These are phyloP conservation scores for Labia minor DNA, from an alignment of 2,888 invertebrate genomes.

Conservation along the genomic window DNA sequence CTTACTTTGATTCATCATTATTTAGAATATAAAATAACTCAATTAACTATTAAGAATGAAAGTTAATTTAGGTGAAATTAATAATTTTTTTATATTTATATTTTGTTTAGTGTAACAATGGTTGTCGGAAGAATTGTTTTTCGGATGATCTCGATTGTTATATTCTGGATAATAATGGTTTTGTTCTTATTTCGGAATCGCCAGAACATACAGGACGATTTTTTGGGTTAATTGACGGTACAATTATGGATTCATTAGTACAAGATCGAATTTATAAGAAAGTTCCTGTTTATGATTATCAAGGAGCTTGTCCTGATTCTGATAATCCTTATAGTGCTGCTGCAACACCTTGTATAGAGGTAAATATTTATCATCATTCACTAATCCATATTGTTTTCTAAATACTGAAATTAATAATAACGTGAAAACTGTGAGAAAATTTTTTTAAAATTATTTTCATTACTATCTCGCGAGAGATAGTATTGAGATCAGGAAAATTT, in stretches of 20 bases:
- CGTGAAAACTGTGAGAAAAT: no score
- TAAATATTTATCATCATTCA: neutral
- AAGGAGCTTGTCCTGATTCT: conserved; percentile 58
- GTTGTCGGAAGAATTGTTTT: conserved; percentile 74
- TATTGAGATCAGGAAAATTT: no score
- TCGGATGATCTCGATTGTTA: conserved; percentile 84
- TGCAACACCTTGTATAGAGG: conserved; percentile 27
- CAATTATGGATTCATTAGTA: conserved; percentile 85
- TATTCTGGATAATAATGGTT: conserved; percentile 88
- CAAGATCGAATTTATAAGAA: conserved; percentile 84
- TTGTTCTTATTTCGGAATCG: conserved; percentile 81
- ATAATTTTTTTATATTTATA: neutral
- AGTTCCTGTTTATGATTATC: conserved; percentile 77
- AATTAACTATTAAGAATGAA: no score
- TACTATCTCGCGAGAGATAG: no score
- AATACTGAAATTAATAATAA: neutral
- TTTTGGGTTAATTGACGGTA: conserved; percentile 88
- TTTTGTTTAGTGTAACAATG: conserved; percentile 34
- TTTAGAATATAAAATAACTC: no score
- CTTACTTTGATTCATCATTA: no score
- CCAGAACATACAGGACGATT: conserved; percentile 79
- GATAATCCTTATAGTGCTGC: conserved; percentile 46
- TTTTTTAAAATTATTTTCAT: no score
- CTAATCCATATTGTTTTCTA: conserved; percentile 3
- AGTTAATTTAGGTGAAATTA: neutral